These are phyloP conservation scores for Struthio camelus DNA, from an alignment of 2,113 vertebrate species.

Conservation along the genomic window DNA sequence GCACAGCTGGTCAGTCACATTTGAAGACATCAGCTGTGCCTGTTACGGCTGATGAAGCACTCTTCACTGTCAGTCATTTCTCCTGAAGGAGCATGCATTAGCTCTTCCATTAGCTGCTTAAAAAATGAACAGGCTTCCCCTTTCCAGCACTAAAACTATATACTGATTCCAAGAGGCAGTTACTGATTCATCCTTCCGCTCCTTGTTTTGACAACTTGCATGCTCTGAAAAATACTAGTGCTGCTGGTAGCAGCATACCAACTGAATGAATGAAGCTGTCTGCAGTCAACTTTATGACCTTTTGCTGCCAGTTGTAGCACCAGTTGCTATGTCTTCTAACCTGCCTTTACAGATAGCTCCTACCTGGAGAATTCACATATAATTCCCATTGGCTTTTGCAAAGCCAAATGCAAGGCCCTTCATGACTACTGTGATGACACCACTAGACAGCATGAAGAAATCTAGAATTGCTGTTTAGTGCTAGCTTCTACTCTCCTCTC, in stretches of 20 bases:
- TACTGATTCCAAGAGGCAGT: background rate
- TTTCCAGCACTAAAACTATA: background rate
- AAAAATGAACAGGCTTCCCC: background rate
- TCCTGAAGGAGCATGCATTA: background rate
- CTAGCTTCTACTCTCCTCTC: background rate
- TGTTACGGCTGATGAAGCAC: background rate
- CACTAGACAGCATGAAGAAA: background rate
- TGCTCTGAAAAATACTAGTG: background rate
- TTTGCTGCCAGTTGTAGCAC: background rate
- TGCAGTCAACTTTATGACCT: background rate
- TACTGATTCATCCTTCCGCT: background rate
- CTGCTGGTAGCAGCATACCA: background rate
- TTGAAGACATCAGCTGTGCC: background rate
- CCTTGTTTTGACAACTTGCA: background rate
- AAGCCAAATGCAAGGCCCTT: background rate
- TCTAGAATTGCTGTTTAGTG: background rate
- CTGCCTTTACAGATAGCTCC: background rate
- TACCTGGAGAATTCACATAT: background rate
- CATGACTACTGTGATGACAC: background rate
- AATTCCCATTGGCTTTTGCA: background rate
- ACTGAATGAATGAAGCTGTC: background rate
- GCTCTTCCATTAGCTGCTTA: background rate
- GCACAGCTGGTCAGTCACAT: background rate
- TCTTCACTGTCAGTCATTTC: accelerated
- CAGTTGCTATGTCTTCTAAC: background rate